Evolutionary conservation across 2,888 invertebrate species (phyloP).

Genomic region (Troides helena): DNA sequence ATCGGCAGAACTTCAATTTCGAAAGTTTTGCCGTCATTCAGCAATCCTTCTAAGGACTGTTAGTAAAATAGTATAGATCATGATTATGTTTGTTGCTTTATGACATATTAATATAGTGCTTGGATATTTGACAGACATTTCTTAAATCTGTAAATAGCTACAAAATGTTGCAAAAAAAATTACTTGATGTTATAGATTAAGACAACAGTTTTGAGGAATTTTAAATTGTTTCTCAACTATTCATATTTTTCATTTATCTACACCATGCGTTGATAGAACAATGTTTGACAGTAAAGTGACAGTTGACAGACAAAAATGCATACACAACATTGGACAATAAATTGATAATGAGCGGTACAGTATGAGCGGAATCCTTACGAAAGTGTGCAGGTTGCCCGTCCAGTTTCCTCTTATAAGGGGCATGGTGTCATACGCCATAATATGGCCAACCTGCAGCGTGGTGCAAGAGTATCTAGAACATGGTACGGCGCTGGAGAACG

Average conservation of each 20-base stretch:
- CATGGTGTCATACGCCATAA: conserved; percentile 85
- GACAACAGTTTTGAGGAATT: too few relatives aligned
- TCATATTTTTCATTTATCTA: conserved; percentile 31
- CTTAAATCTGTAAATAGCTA: too few relatives aligned
- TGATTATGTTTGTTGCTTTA: too few relatives aligned
- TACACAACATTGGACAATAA: conserved; percentile 3
- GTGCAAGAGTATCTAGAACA: conserved; percentile 80
- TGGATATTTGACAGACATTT: too few relatives aligned
- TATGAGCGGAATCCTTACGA: conserved; percentile 66
- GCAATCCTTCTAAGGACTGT: too few relatives aligned
- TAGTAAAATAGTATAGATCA: too few relatives aligned
- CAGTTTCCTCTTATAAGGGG: conserved; percentile 77
- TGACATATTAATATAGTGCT: too few relatives aligned
- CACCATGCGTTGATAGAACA: neutral
- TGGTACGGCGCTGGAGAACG: conserved; percentile 47
- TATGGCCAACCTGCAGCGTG: conserved; percentile 86
- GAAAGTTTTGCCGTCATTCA: too few relatives aligned
- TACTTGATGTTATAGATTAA: too few relatives aligned
- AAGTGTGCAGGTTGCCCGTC: conserved; percentile 62
- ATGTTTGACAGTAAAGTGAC: conserved; percentile 27
- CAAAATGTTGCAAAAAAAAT: too few relatives aligned
- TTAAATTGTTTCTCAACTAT: neutral
- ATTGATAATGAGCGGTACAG: neutral
- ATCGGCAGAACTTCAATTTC: too few relatives aligned
- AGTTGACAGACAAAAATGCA: conserved; percentile 43